phyloP scores from a whole-genome alignment of 2,797 vertebrate species.

The Sebastes iracundus region DNA sequence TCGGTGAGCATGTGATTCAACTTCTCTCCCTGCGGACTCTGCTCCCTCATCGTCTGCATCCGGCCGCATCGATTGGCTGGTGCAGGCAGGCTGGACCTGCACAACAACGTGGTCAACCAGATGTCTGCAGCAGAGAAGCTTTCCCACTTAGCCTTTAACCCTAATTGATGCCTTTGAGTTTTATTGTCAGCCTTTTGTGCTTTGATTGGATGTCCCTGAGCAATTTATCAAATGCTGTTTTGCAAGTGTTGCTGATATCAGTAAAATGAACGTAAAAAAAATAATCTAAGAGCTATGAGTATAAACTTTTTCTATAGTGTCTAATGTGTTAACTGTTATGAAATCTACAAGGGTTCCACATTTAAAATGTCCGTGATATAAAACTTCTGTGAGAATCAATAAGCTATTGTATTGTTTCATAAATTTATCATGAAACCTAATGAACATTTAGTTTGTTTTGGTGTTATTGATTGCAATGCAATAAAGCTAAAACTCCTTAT shows the following conservation, averaged over 20 bases:
- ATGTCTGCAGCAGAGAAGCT: slow-evolving; percentile 20
- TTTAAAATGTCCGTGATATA: slow-evolving; percentile 16
- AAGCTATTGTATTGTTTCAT: slow-evolving; percentile 35
- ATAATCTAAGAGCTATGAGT: neutral
- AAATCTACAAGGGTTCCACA: neutral
- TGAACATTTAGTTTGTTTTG: slow-evolving; percentile 54
- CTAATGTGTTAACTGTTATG: slow-evolving; percentile 25
- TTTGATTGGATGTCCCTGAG: slow-evolving; percentile 8
- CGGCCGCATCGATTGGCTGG: slow-evolving; percentile 56
- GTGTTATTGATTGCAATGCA: slow-evolving; percentile 39
- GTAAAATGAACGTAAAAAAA: neutral
- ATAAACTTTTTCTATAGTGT: neutral
- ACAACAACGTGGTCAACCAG: slow-evolving; percentile 11
- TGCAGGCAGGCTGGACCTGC: slow-evolving; percentile 25
- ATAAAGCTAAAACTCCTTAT: slow-evolving; percentile 50
- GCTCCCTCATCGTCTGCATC: slow-evolving; percentile 65
- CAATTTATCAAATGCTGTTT: slow-evolving; percentile 27
- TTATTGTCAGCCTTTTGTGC: neutral
- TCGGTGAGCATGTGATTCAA: slow-evolving; percentile 58
- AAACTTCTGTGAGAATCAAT: slow-evolving; percentile 37
- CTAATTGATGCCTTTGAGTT: neutral
- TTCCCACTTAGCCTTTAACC: slow-evolving; percentile 32
- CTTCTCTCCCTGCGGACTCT: slow-evolving; percentile 39
- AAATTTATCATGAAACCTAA: slow-evolving; percentile 39
- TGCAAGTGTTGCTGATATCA: slow-evolving; percentile 1